phyloP scores from a whole-genome alignment of 1,140 invertebrate genomes.

The Atta texana region DNA sequence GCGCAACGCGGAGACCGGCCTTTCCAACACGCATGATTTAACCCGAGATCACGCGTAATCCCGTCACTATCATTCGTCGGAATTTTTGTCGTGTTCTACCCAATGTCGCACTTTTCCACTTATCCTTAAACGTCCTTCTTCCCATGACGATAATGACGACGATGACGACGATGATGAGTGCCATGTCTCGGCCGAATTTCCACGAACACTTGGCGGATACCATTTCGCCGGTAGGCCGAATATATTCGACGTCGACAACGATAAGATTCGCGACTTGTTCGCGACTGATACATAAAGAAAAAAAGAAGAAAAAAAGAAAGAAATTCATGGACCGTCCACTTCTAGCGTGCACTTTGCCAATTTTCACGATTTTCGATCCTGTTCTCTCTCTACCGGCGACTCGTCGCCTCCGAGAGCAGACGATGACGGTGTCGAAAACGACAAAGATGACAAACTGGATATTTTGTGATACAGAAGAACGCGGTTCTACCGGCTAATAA shows the following conservation, averaged over 20 bases:
- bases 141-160: not conserved
- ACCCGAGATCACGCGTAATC: constrained; percentile 9
- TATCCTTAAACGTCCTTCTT: constrained; percentile 19
- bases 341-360: constrained; percentile 42
- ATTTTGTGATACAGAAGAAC: constrained; percentile 57
- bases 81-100: constrained; percentile 30
- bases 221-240: constrained; percentile 27
- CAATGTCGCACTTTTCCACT: constrained; percentile 63
- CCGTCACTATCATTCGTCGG: not conserved
- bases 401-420: not conserved
- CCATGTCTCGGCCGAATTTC: constrained; percentile 5
- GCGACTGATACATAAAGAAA: not conserved
- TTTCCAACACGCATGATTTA: constrained; percentile 30
- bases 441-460: constrained; percentile 34
- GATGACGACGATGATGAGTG: constrained; percentile 2
- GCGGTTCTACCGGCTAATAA: constrained; percentile 69
- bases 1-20: constrained; percentile 7
- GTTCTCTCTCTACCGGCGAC: constrained; percentile 20
- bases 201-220: constrained; percentile 38
- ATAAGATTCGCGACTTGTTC: constrained; percentile 7
- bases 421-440: not conserved
- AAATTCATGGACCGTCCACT: not conserved
- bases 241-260: constrained; percentile 20
- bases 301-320: not conserved
- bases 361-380: constrained; percentile 27